These are phyloP conservation scores for Iguana delicatissima DNA, from an alignment of 2,797 vertebrate species.

Conservation along the genomic window DNA sequence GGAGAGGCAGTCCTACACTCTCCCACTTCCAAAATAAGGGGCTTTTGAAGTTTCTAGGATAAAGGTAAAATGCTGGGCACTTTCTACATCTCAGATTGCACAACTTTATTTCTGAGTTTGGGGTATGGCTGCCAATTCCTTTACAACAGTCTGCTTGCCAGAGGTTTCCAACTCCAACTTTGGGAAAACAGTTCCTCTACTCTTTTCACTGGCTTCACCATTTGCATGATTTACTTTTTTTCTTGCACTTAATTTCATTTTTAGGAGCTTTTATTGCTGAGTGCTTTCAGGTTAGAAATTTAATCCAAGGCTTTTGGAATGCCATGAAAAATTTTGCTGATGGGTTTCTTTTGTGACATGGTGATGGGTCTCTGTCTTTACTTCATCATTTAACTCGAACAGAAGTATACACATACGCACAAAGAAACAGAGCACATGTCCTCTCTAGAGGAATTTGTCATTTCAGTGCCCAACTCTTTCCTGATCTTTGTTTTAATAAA, in stretches of 20 bases:
- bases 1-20: background rate
- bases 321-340: slow-evolving; percentile 29
- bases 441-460: slow-evolving; percentile 2
- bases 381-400: slow-evolving; percentile 49
- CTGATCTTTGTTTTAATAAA: slow-evolving; percentile 56
- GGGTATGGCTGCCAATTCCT: slow-evolving; percentile 31
- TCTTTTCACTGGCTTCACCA: slow-evolving; percentile 46
- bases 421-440: background rate
- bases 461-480: slow-evolving; percentile 52
- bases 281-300: background rate
- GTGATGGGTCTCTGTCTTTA: slow-evolving; percentile 30
- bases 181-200: slow-evolving; percentile 22
- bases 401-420: slow-evolving; percentile 47
- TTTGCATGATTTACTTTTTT: slow-evolving; percentile 38
- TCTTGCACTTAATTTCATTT: slow-evolving; percentile 14
- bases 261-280: background rate
- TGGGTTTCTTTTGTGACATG: slow-evolving; percentile 47
- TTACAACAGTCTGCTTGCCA: slow-evolving; percentile 50
- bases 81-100: slow-evolving; percentile 1
- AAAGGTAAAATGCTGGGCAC: background rate
- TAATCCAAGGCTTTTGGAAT: slow-evolving; percentile 25
- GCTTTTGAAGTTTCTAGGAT: slow-evolving; percentile 1
- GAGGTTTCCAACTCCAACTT: slow-evolving; percentile 41
- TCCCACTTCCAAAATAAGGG: background rate
- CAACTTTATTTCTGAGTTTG: slow-evolving; percentile 8